Percentiles rank a stretch among this genome's conserved stretches.
These are phyloP conservation scores for Hartigia nigra DNA, from an alignment of 2,888 invertebrate species.

Conservation along the genomic window DNA sequence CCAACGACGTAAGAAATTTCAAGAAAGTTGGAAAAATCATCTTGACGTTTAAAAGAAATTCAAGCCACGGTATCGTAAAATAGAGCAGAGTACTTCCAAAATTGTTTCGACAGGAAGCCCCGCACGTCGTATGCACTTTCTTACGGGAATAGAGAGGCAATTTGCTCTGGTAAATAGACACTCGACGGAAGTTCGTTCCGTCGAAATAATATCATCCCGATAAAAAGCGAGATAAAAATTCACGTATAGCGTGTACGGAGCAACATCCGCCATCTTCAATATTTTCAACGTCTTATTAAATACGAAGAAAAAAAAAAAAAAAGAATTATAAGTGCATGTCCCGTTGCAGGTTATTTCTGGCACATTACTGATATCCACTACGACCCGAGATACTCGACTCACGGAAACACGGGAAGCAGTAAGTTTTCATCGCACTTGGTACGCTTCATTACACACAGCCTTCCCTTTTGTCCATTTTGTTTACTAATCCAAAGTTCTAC, in stretches of 20 bases:
- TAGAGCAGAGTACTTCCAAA: neutral
- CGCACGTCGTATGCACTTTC: neutral
- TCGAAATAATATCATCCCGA: neutral
- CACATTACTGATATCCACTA: slow-evolving; percentile 94
- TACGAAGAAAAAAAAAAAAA: neutral
- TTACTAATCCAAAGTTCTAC: neutral
- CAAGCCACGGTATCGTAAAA: neutral
- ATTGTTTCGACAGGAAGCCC: neutral
- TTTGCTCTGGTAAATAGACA: neutral
- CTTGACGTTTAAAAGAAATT: neutral
- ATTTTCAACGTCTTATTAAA: neutral
- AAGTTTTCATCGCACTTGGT: slow-evolving; percentile 63
- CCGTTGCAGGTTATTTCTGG: slow-evolving; percentile 92
- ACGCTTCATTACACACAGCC: neutral
- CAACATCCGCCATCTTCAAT: neutral
- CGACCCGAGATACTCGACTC: slow-evolving; percentile 83
- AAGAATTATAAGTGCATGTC: slow-evolving; percentile 12
- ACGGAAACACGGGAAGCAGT: slow-evolving; percentile 82
- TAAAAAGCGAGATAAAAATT: neutral
- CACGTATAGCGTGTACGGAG: neutral
- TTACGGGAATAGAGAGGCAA: neutral
- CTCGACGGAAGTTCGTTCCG: neutral
- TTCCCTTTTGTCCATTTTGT: neutral
- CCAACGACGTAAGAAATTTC: neutral
- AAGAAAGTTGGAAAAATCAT: neutral